These are phyloP conservation scores for Steinernema khuongi DNA, from an alignment of 1,140 invertebrate species.

Conservation along the genomic window DNA sequence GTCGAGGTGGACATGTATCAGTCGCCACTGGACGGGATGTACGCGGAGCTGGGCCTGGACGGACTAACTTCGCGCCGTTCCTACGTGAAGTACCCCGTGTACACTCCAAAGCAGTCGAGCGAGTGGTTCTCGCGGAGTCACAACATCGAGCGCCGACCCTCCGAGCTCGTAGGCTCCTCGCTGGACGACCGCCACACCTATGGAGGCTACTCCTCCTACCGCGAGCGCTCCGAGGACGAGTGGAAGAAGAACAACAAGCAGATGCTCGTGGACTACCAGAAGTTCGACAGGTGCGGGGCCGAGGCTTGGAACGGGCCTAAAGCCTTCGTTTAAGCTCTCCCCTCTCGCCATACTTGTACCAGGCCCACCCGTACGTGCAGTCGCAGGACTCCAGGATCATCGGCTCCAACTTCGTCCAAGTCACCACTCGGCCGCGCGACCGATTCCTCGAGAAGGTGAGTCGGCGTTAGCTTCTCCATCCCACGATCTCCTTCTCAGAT, in stretches of 20 bases:
- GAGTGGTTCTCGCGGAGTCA: constrained; percentile 30
- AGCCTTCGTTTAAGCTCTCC: constrained; percentile 30
- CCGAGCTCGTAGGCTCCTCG: not conserved
- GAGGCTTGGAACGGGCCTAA: not conserved
- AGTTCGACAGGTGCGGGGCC: constrained; percentile 29
- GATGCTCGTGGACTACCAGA: constrained; percentile 37
- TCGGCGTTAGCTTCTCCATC: too few species aligned
- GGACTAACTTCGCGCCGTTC: constrained; percentile 9
- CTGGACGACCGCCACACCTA: not conserved
- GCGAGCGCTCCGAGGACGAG: constrained; percentile 25
- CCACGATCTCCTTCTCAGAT: too few species aligned
- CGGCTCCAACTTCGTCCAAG: constrained; percentile 39
- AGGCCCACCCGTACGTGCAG: constrained; percentile 35
- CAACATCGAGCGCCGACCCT: constrained; percentile 24
- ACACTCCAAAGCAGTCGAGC: constrained; percentile 38
- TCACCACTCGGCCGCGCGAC: constrained; percentile 34
- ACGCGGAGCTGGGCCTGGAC: constrained; percentile 32
- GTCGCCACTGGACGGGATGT: constrained; percentile 35
- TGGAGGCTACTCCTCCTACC: not conserved
- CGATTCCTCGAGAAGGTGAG: constrained; percentile 41
- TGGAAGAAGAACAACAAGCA: constrained; percentile 36
- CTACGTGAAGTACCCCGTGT: constrained; percentile 30
- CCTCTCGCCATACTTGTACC: constrained; percentile 42
- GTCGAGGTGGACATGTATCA: constrained; percentile 12
- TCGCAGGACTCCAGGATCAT: constrained; percentile 39